Evolutionary conservation across 2,888 invertebrate genomes (phyloP).

Genomic region (Coenonympha glycerion): DNA sequence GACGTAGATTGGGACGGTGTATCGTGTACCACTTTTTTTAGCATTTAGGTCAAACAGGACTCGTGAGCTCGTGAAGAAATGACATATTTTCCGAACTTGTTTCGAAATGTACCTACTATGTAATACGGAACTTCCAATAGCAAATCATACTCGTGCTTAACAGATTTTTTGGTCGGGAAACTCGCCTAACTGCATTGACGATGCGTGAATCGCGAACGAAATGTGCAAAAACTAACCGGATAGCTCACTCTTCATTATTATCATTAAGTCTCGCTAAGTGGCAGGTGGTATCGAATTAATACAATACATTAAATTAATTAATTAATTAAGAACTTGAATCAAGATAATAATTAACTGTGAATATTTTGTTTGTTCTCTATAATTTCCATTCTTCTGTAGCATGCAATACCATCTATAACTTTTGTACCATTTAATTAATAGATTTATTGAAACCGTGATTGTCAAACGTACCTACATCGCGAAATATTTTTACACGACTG

Average conservation of each 20-base stretch:
- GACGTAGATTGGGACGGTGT: too few species aligned
- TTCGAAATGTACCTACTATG: not conserved
- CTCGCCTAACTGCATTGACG: slow-evolving; percentile 19
- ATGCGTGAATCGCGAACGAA: slow-evolving; percentile 10
- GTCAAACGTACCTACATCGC: too few species aligned
- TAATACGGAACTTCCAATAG: slow-evolving; percentile 2
- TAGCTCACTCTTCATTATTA: slow-evolving; percentile 7
- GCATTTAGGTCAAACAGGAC: too few species aligned
- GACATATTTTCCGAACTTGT: too few species aligned
- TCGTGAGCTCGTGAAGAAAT: too few species aligned
- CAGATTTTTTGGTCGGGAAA: slow-evolving; percentile 17
- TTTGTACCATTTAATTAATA: too few species aligned
- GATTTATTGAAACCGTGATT: too few species aligned
- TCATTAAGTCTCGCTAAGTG: not conserved
- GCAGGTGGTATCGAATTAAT: not conserved
- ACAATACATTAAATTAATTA: slow-evolving; percentile 6
- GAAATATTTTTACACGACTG: too few species aligned
- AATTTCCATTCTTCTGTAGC: too few species aligned
- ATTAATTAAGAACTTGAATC: slow-evolving; percentile 5
- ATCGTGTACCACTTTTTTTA: too few species aligned
- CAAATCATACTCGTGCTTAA: not conserved
- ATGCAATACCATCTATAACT: too few species aligned
- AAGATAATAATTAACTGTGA: not conserved
- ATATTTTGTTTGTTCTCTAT: not conserved
- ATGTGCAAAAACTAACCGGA: slow-evolving; percentile 16